Base-by-base conservation (phyloP, 1,140 invertebrate genomes). In the Drosophila athabasca region DNA sequence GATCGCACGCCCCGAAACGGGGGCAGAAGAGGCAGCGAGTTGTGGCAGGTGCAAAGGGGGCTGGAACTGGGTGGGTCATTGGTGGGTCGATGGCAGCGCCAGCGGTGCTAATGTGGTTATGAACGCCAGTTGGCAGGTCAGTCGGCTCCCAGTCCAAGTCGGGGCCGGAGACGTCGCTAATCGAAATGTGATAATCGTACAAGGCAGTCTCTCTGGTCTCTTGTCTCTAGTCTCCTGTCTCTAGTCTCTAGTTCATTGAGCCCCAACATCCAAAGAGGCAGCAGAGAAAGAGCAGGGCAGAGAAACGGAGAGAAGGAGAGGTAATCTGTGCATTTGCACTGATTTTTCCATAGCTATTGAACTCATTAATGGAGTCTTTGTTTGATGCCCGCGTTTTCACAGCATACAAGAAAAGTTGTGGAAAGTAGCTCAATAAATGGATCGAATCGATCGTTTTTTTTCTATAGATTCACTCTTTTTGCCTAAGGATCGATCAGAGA, bases 81-180 rank as follows among this genome's bases (percentile, higher is more conserved):
- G 54, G 54, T 51, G 79, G 77, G 64, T 73, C 69, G 69, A 73
- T 59, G 62, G 67, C 61, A 88, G 83, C 79, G 82, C 82, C 82
- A 82, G 83, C 76, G 64, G 71, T 87, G 84, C 84, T 87, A 87
- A 87, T 87, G 79, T 88, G 76, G 66, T 87, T 87, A 88, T 83
- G 75, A 82, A 79, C 82, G 64, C 79, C 75, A 75, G 73, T 81
- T 80, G 62, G 79, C 64, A 53, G 62, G 78, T 76, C 73, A 70
- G 65, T 41, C 55, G 62, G 22, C 19, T 15, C 29, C n/a, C 29
- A 29, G 45, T 50, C 17, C 17, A 3, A 13, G n/a, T 66, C 22
- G 35, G 43, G 13, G 43, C 26, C 50, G 69, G 68, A 57, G 70
- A 41, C 59, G 70, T 50, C 60, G 62, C 78, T 73, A 73, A 65